Conservation (phyloP, 2,888 invertebrate genomes). For the Hipparchia semele region DNA sequence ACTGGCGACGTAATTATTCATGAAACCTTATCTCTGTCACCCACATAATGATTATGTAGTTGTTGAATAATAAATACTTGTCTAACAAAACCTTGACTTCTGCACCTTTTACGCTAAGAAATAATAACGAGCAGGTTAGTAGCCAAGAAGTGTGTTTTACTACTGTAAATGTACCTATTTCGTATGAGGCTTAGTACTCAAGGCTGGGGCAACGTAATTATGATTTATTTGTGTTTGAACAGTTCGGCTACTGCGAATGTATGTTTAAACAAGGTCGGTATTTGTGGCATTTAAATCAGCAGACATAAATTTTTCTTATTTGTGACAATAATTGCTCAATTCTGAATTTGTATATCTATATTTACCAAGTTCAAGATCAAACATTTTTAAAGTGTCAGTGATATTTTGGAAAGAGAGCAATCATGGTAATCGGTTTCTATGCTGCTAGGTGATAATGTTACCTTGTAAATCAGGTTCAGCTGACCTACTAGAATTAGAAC, state of each 20-base stretch:
- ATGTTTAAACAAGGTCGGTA: neutral
- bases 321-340: neutral
- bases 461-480: too few species aligned
- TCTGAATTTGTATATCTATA: neutral
- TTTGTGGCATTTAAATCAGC: neutral
- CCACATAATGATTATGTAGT: slow-evolving; percentile 12
- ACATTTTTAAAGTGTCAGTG: too few species aligned
- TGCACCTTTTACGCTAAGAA: slow-evolving; percentile 13
- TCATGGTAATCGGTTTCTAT: too few species aligned
- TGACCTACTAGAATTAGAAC: too few species aligned
- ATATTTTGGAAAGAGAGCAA: too few species aligned
- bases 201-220: slow-evolving; percentile 10
- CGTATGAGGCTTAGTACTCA: slow-evolving; percentile 6
- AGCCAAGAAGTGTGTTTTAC: slow-evolving; percentile 5
- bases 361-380: neutral
- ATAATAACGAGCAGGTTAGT: slow-evolving; percentile 18
- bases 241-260: neutral
- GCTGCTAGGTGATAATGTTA: too few species aligned
- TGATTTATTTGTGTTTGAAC: slow-evolving; percentile 16
- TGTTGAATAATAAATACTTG: slow-evolving; percentile 11
- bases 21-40: slow-evolving; percentile 21
- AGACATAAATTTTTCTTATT: neutral
- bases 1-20: slow-evolving; percentile 15
- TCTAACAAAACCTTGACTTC: slow-evolving; percentile 27
- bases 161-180: slow-evolving; percentile 5